A percentile compares a stretch with the other conserved stretches of the same genome.
These are phyloP conservation scores for Lynx canadensis DNA, from an alignment of 2,113 vertebrate genomes.

Conservation along the genomic window DNA sequence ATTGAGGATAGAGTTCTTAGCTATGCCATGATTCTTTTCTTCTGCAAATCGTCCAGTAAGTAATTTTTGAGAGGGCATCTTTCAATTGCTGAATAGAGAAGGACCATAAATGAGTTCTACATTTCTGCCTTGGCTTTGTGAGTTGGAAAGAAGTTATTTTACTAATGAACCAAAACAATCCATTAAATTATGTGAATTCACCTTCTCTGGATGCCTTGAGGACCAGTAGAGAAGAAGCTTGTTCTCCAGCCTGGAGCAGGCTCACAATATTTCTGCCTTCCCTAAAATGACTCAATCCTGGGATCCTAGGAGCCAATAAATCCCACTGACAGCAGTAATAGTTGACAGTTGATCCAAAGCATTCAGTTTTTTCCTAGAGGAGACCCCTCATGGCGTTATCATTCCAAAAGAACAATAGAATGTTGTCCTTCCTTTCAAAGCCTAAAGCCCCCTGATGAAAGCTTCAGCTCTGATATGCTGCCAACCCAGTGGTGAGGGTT, in stretches of 20 bases:
- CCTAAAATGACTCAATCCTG: not conserved
- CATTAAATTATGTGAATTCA: not conserved
- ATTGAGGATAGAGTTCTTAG: not conserved
- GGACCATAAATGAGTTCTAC: not conserved
- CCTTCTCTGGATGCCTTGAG: not conserved
- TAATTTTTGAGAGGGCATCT: slow-evolving; percentile 18
- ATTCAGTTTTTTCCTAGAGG: not conserved
- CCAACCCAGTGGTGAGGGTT: not conserved
- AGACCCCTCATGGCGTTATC: not conserved
- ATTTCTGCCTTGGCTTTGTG: not conserved
- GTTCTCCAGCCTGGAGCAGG: not conserved
- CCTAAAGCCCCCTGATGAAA: not conserved
- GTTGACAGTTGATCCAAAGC: not conserved
- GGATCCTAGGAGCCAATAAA: not conserved
- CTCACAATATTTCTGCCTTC: not conserved
- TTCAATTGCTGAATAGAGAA: not conserved
- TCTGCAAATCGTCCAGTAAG: not conserved
- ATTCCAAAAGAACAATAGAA: not conserved
- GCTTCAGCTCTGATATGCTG: not conserved
- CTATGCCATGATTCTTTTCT: not conserved
- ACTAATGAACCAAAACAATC: not conserved
- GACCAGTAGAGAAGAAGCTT: not conserved
- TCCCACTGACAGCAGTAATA: too few species aligned
- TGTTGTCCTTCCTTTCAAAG: not conserved
- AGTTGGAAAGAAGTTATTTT: slow-evolving; percentile 22